Percentiles rank a stretch among this genome's conserved stretches.
phyloP scores from a whole-genome alignment of 2,888 invertebrate genomes.

The Rotaria sp. region DNA sequence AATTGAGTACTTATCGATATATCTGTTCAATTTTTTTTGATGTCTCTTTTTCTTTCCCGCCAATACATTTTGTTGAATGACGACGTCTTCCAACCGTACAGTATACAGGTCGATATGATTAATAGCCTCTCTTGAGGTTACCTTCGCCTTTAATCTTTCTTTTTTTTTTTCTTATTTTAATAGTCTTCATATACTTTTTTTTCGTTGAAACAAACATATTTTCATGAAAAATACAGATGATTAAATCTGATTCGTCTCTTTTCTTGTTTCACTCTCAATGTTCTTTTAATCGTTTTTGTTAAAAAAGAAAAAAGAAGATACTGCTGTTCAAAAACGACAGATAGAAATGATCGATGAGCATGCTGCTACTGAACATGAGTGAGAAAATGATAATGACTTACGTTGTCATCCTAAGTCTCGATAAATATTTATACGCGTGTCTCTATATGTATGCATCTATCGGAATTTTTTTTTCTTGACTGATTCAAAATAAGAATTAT shows the following conservation, averaged over 20 bases:
- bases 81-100: background rate
- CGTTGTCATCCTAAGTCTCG: constrained; percentile 9
- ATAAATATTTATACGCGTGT: constrained; percentile 19
- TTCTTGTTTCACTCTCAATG: background rate
- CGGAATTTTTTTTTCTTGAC: background rate
- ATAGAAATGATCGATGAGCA: constrained; percentile 24
- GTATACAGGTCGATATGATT: constrained; percentile 5
- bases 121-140: constrained; percentile 16
- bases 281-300: constrained; percentile 1
- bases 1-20: constrained; percentile 24
- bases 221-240: background rate
- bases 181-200: background rate
- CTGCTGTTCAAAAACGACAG: constrained; percentile 2
- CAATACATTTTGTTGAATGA: constrained; percentile 15
- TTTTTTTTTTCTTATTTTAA: background rate
- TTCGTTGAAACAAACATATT: background rate
- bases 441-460: background rate
- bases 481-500: background rate
- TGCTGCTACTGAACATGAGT: constrained; percentile 12
- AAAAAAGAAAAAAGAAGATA: background rate
- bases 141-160: background rate
- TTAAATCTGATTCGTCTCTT: background rate
- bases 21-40: constrained; percentile 5
- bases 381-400: constrained; percentile 18
- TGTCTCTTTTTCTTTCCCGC: constrained; percentile 12